These are phyloP conservation scores for Neogobius melanostomus DNA, from an alignment of 2,113 vertebrate genomes.

Conservation along the genomic window DNA sequence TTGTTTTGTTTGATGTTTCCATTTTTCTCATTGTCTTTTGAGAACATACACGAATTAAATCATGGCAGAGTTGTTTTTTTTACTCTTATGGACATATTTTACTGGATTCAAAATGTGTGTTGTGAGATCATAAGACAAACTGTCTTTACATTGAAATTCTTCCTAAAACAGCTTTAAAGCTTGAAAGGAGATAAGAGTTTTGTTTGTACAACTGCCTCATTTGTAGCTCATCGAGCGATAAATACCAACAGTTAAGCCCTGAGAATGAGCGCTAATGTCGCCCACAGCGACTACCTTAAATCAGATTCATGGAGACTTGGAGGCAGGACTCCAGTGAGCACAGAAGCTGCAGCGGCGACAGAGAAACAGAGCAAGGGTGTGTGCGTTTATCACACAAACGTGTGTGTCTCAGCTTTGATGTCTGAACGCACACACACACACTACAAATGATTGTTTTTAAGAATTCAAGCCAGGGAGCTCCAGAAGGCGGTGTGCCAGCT, in stretches of 20 bases:
- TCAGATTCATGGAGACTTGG: conserved; percentile 52
- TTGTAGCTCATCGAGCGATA: conserved; percentile 47
- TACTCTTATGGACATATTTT: neutral
- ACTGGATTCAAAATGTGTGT: conserved; percentile 6
- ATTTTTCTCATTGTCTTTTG: conserved; percentile 28
- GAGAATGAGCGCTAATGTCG: conserved; percentile 47
- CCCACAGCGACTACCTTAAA: conserved; percentile 49
- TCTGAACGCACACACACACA: conserved; percentile 54
- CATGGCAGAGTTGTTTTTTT: conserved; percentile 15
- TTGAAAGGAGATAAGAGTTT: conserved; percentile 33
- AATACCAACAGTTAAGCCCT: conserved; percentile 44
- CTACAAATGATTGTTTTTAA: conserved; percentile 82
- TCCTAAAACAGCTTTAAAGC: conserved; percentile 18
- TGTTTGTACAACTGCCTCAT: conserved; percentile 43
- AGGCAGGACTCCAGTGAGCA: conserved; percentile 37
- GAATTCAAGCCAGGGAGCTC: conserved; percentile 79
- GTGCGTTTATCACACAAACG: conserved; percentile 58
- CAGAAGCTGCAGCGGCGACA: conserved; percentile 25
- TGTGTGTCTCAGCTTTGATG: conserved; percentile 76
- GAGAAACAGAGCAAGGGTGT: conserved; percentile 24
- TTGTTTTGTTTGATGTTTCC: conserved; percentile 21
- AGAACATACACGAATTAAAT: conserved; percentile 31
- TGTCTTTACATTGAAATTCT: conserved; percentile 21
- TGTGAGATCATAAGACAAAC: conserved; percentile 10
- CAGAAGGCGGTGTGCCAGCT: conserved; percentile 72